phyloP scores from a whole-genome alignment of 2,888 invertebrate genomes.

The Aspidiotus destructor region DNA sequence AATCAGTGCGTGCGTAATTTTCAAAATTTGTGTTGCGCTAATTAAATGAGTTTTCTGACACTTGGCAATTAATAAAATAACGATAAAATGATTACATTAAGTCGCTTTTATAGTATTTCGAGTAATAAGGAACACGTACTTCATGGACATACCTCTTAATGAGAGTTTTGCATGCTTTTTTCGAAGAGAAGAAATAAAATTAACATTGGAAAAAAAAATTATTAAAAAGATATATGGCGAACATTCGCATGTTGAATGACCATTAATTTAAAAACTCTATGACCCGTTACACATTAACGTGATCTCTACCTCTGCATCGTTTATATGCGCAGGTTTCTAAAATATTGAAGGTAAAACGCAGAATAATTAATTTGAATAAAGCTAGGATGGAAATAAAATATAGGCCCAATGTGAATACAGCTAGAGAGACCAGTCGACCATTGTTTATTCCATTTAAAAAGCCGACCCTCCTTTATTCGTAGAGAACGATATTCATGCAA shows the following conservation, averaged over 20 bases:
- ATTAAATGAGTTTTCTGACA: conserved; percentile 29
- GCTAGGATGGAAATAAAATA: too few relatives aligned
- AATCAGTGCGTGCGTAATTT: background rate
- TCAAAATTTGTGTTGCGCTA: conserved; percentile 17
- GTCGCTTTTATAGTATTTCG: conserved; percentile 6
- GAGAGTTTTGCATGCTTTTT: conserved; percentile 25
- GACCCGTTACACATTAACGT: too few relatives aligned
- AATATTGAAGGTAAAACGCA: too few relatives aligned
- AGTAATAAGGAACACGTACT: conserved; percentile 26
- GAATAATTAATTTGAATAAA: too few relatives aligned
- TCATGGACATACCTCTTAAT: conserved; percentile 15
- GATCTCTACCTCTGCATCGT: too few relatives aligned
- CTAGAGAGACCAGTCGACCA: too few relatives aligned
- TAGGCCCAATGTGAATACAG: too few relatives aligned
- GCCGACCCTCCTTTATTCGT: too few relatives aligned
- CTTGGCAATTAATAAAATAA: conserved; percentile 29
- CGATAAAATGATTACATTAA: conserved; percentile 26
- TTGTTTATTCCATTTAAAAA: too few relatives aligned
- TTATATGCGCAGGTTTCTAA: too few relatives aligned
- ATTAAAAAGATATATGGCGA: background rate
- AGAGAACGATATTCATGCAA: too few relatives aligned
- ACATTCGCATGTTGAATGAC: conserved; percentile 22
- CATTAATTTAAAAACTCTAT: conserved; percentile 15
- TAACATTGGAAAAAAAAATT: conserved; percentile 9
- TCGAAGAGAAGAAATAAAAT: conserved; percentile 1